A percentile compares a stretch with the other conserved stretches of the same genome.
Evolutionary conservation across 2,888 invertebrate species (phyloP).

Genomic region (Noctua janthina): DNA sequence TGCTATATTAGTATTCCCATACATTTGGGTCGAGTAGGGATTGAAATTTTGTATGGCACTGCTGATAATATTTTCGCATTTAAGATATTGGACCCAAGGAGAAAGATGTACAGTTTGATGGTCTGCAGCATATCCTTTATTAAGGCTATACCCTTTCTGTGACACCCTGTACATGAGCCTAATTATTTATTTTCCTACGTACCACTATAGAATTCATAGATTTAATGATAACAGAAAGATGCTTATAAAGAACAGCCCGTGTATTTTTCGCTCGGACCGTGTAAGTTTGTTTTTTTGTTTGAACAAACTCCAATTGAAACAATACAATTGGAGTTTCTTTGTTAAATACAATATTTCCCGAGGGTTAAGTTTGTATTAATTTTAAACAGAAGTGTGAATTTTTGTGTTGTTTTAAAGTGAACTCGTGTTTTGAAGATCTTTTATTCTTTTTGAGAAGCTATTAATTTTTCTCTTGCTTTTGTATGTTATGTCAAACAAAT

Average conservation of each 20-base stretch:
- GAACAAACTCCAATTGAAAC: constrained; percentile 38
- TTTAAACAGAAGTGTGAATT: constrained; percentile 20
- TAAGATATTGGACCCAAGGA: too few species aligned
- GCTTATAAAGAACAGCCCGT: neutral
- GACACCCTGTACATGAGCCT: too few species aligned
- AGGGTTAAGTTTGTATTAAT: constrained; percentile 47
- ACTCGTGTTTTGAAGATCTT: neutral
- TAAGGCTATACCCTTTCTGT: too few species aligned
- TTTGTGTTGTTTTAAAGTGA: constrained; percentile 28
- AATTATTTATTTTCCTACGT: neutral
- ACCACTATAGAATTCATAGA: neutral
- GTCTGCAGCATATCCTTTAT: too few species aligned
- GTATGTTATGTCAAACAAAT: neutral
- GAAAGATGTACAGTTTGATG: too few species aligned
- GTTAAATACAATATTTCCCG: constrained; percentile 50
- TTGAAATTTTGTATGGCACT: too few species aligned
- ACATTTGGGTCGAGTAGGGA: too few species aligned
- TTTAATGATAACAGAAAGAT: neutral
- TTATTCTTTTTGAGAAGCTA: neutral
- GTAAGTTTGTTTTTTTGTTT: constrained; percentile 36
- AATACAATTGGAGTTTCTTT: constrained; percentile 45
- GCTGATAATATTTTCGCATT: too few species aligned
- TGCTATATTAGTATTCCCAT: too few species aligned
- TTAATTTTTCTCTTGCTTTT: neutral
- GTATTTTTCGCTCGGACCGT: neutral